Base-by-base conservation (phyloP, 2,113 vertebrate genomes). In the Cacatua alba region DNA sequence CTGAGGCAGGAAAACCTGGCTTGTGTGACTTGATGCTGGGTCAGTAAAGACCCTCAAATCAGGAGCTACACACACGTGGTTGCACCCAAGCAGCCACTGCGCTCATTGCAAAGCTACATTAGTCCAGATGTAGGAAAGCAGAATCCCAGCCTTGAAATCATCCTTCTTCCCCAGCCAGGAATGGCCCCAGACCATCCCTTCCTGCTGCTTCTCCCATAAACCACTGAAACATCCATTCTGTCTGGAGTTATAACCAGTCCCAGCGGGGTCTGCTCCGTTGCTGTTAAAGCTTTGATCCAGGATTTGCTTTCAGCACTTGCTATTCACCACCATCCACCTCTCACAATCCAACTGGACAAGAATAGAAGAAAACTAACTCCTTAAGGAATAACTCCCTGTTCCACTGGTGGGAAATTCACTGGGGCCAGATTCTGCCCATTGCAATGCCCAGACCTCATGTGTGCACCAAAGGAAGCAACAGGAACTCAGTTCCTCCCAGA, bases 191-290 rank as follows among this genome's bases (percentile, higher is more conserved):
- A 35, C 11, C 67, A 35, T 9, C 10, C 15, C 23, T 16, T 82
- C 28, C 60, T 35, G 26, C 57, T 28, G 51, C 39, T 85, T 78
- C 35, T 72, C 69, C 60, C 33, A 13, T 14, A 86, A 26, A 41
- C 7, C 0, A 0, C 33, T 25, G 59, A 29, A 85, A 90, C 53
- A 79, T 6, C 79, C 4, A 9, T 39, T 78, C 87, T 74, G 4
- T 14, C 52, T 75, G 51, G 60, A 82, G 43, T 90, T 63, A 48
- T 1, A 28, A 29, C 17, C 51, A 37, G 57, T 64, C 37, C 63
- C 11, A 0, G 11, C 3, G 17, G 44, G 17, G 9, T 68, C 65
- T 68, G 31, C 37, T 81, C 39, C 0, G 0, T 21, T 41, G 10
- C 24, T 41, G 18, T 41, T 71, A 24, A 0, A 49, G 49, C 67